Evolutionary conservation across 2,797 vertebrate genomes (phyloP), one percentile per base, ranked within the genome.

Genomic region (Galago senegalensis): DNA sequence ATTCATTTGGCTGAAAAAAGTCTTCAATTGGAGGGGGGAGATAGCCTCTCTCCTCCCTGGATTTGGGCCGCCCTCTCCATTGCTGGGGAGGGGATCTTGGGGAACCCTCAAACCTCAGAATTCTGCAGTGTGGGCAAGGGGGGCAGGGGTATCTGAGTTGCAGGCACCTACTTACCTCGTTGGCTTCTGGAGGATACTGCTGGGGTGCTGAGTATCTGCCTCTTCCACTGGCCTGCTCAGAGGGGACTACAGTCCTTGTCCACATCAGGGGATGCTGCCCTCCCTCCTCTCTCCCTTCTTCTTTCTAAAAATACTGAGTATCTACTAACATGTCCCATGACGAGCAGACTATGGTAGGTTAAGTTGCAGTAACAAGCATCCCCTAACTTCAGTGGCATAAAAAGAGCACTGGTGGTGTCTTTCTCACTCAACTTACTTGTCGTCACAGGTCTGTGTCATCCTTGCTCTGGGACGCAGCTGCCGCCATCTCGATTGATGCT

Each of bases 1-100:
- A 98, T 98, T 98, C 96, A 97, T 98, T 96, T 7, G 2, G 46
- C 97, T 97, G 97, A 95, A 98, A 97, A 95, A 96, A 46, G 60
- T 79, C 97, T 96, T 94, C 87, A 70, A 75, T 0, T 31, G 83
- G 81, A 96, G 93, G 95, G 94, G 96, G 46, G 60, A 93, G 94
- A 87, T 70, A 4, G 14, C 91, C 79, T 97, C 27, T 87, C 40
- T 43, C 2, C 67, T 75, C 75, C 61, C 60, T 8, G 31, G 89
- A 87, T 96, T 82, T 18, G 82, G 81, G 89, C 89, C 92, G 73
- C 58, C 60, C 34, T 96, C 53, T 76, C 76, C 25, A 43, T 2
- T 25, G 25, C 20, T 23, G 16, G 37, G 20, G 63, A 25, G 43
- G 76, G 27, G 27, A 13, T 75, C 87, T 73, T 31, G 27, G 86